Conservation (phyloP, 2,113 vertebrate genomes). For the Pseudolaguvia tuberculata region DNA sequence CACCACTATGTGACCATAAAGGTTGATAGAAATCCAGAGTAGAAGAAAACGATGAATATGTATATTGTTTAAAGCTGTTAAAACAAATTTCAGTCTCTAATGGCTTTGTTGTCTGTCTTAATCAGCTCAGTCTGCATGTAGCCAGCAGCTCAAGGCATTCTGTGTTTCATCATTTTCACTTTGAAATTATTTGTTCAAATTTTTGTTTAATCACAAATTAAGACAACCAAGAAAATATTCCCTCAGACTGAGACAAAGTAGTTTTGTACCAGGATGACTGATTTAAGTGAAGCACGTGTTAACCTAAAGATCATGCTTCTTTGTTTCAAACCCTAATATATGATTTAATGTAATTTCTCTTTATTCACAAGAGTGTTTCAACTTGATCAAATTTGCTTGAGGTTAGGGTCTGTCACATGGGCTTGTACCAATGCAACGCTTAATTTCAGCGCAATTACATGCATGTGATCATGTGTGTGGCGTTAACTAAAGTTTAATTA, state of each 20-base stretch:
- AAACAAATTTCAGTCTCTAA: not conserved
- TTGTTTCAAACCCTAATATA: not conserved
- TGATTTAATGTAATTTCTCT: no score
- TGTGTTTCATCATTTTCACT: not conserved
- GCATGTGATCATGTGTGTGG: not conserved
- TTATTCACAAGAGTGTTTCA: not conserved
- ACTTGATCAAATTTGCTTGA: no score
- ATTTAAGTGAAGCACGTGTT: not conserved
- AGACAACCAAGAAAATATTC: conserved; percentile 17
- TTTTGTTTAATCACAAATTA: not conserved
- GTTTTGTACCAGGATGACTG: not conserved
- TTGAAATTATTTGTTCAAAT: not conserved
- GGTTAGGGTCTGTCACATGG: not conserved
- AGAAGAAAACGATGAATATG: not conserved
- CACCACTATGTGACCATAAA: not conserved
- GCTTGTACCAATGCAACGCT: not conserved
- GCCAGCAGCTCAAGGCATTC: not conserved
- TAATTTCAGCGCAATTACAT: not conserved
- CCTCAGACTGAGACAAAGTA: conserved; percentile 7
- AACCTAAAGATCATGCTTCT: not conserved
- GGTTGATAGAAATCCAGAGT: not conserved
- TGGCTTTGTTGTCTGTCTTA: not conserved
- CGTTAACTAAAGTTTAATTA: not conserved
- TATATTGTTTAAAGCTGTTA: not conserved
- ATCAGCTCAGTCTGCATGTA: not conserved